These are phyloP conservation scores for Macrophya alboannulata DNA, from an alignment of 2,888 invertebrate species.

Conservation along the genomic window DNA sequence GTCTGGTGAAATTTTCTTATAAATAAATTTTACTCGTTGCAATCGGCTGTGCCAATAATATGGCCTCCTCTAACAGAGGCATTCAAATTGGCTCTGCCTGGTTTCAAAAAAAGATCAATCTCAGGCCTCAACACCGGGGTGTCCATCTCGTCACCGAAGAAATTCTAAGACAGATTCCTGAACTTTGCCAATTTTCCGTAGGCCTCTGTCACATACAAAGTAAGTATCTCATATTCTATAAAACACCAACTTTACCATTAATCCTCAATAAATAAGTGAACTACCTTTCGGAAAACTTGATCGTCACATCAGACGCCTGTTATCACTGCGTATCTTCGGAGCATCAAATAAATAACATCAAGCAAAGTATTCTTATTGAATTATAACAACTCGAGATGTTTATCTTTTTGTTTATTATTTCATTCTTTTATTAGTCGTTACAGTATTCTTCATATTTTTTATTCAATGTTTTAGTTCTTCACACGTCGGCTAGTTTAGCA, in stretches of 20 bases:
- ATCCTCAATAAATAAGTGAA: background rate
- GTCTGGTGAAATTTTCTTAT: background rate
- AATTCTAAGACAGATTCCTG: conserved; percentile 96
- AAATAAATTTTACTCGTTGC: background rate
- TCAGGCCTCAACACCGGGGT: conserved; percentile 97
- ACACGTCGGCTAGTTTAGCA: conserved; percentile 98
- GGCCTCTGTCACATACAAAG: conserved; percentile 98
- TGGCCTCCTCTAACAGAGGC: conserved; percentile 92
- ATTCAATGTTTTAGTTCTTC: conserved; percentile 90
- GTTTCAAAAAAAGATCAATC: conserved; percentile 98
- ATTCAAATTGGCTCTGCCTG: conserved; percentile 98
- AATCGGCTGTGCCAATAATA: conserved; percentile 75
- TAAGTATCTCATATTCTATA: conserved; percentile 83
- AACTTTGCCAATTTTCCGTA: conserved; percentile 96
- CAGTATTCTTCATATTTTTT: background rate
- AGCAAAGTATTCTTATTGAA: background rate
- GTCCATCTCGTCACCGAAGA: conserved; percentile 99
- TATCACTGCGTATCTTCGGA: background rate
- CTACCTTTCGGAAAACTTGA: background rate
- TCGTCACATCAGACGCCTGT: background rate
- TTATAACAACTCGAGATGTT: background rate
- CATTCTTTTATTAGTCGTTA: background rate
- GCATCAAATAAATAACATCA: background rate
- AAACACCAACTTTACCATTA: background rate
- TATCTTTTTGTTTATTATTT: background rate